Evolutionary conservation across 2,888 invertebrate genomes (phyloP).

Genomic region (Quadriops clusia): DNA sequence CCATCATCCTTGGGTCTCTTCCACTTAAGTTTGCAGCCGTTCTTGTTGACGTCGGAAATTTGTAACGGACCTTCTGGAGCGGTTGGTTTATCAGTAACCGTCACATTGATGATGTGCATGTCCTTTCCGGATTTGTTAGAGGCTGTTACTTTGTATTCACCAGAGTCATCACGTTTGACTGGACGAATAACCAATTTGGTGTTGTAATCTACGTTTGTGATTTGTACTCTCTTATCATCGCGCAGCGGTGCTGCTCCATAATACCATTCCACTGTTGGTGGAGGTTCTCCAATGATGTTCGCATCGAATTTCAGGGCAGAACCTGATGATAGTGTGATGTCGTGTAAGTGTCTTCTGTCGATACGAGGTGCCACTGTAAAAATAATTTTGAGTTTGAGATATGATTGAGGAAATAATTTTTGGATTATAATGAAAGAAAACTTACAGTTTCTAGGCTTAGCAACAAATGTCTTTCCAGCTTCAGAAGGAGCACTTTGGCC

Average conservation of each 20-base stretch:
- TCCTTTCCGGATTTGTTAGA: slow-evolving; percentile 82
- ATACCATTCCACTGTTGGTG: slow-evolving; percentile 88
- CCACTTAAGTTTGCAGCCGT: slow-evolving; percentile 92
- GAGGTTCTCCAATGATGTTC: slow-evolving; percentile 87
- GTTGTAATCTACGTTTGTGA: slow-evolving; percentile 78
- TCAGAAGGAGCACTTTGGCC: slow-evolving; percentile 90
- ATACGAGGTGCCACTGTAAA: slow-evolving; percentile 83
- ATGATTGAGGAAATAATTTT: too few relatives aligned
- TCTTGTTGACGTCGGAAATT: slow-evolving; percentile 81
- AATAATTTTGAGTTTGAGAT: slow-evolving; percentile 10
- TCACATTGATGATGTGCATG: slow-evolving; percentile 66
- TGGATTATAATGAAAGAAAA: too few relatives aligned
- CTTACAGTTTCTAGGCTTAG: slow-evolving; percentile 71
- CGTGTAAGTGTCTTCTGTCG: slow-evolving; percentile 82
- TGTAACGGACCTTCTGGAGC: slow-evolving; percentile 84
- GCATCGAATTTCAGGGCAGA: slow-evolving; percentile 89
- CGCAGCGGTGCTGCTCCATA: slow-evolving; percentile 68
- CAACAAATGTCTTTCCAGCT: slow-evolving; percentile 71
- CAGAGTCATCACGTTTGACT: slow-evolving; percentile 68
- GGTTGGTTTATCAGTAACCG: slow-evolving; percentile 77
- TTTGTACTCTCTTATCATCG: slow-evolving; percentile 55
- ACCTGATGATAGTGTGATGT: slow-evolving; percentile 84
- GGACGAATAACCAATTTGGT: slow-evolving; percentile 78
- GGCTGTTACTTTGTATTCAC: slow-evolving; percentile 78
- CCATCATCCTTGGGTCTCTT: slow-evolving; percentile 92